Conservation (phyloP, 2,888 invertebrate species). For the Adelognathus sp. region DNA sequence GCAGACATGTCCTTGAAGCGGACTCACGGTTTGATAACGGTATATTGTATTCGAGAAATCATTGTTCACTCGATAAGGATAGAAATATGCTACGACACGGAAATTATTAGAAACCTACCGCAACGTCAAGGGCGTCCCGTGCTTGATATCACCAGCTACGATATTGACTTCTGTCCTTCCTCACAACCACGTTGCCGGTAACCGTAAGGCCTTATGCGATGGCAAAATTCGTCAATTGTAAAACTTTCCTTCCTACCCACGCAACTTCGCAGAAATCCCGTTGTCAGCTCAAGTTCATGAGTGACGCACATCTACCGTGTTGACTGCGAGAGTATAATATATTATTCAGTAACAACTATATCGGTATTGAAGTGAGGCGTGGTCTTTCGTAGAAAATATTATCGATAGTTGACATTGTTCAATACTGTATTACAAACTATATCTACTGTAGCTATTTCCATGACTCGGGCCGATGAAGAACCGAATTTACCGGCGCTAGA, state of each 20-base stretch:
- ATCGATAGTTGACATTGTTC: background rate
- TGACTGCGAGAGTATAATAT: background rate
- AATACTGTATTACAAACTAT: background rate
- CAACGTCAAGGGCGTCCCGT: background rate
- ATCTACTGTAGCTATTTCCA: background rate
- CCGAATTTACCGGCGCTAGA: background rate
- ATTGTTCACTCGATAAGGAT: conserved; percentile 12
- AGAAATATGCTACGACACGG: conserved; percentile 1
- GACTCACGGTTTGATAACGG: conserved; percentile 22
- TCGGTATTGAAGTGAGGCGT: background rate
- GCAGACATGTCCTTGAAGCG: background rate
- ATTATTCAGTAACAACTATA: background rate
- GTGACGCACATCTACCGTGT: conserved; percentile 4
- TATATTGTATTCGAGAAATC: conserved; percentile 1
- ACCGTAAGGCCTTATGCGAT: background rate
- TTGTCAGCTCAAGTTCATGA: conserved; percentile 8
- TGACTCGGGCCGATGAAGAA: background rate
- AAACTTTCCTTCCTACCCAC: background rate
- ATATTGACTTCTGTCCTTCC: conserved; percentile 22
- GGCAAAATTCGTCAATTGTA: conserved; percentile 28
- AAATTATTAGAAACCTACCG: conserved; percentile 29
- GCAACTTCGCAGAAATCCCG: background rate
- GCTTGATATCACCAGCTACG: conserved; percentile 4
- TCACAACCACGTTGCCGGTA: background rate
- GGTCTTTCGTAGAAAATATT: background rate